Evolutionary conservation across 2,888 invertebrate species (phyloP).

Genomic region (Dasysyrphus tricinctus): DNA sequence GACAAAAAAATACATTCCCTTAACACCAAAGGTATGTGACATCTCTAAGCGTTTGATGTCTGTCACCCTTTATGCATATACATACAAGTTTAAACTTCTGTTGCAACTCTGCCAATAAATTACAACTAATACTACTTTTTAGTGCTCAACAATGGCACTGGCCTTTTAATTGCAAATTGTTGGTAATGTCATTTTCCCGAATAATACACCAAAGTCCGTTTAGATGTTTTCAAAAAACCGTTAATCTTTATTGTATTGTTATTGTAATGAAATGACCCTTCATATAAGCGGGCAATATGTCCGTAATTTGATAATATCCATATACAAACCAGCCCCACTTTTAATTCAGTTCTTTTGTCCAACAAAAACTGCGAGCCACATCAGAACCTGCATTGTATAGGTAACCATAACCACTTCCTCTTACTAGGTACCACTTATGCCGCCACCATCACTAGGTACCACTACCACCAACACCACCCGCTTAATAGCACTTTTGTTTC

Average conservation of each 20-base stretch:
- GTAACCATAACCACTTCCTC: background rate
- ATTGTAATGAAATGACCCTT: constrained; percentile 43
- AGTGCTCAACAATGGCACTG: background rate
- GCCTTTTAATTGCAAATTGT: constrained; percentile 19
- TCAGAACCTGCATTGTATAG: background rate
- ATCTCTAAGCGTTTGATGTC: too few relatives aligned
- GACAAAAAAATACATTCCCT: too few relatives aligned
- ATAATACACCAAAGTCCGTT: background rate
- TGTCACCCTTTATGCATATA: too few relatives aligned
- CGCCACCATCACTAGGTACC: background rate
- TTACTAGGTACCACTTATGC: background rate
- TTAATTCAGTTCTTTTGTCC: constrained; percentile 15
- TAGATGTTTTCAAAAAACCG: constrained; percentile 13
- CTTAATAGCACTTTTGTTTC: constrained; percentile 53
- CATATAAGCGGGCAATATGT: constrained; percentile 21
- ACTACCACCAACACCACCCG: constrained; percentile 3
- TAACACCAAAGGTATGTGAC: too few relatives aligned
- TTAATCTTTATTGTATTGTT: constrained; percentile 38
- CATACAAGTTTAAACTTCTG: background rate
- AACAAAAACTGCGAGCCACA: constrained; percentile 6
- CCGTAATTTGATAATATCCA: constrained; percentile 15
- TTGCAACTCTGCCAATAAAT: constrained; percentile 8
- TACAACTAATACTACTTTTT: background rate
- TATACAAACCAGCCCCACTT: constrained; percentile 13
- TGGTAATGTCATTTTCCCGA: background rate